phyloP scores from a whole-genome alignment of 2,888 invertebrate species.

The Tigriopus californicus region DNA sequence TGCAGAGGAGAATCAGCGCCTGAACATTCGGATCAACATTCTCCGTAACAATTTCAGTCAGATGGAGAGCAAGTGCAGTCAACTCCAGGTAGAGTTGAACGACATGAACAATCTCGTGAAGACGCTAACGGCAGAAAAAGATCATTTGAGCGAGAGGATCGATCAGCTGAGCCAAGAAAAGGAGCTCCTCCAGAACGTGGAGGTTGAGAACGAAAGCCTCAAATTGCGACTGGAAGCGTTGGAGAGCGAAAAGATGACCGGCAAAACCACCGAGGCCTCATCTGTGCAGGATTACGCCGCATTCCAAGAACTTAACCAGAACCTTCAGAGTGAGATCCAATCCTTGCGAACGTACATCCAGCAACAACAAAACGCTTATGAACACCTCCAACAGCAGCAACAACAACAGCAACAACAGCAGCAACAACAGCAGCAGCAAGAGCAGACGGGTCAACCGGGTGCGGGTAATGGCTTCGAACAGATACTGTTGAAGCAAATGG shows the following conservation, averaged over 20 bases:
- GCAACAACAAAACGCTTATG: background rate
- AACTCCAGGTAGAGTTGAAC: too few relatives aligned
- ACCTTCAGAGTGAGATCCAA: background rate
- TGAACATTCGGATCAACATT: too few relatives aligned
- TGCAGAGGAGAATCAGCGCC: too few relatives aligned
- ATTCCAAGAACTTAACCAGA: background rate
- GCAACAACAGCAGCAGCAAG: background rate
- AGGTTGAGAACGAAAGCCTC: background rate
- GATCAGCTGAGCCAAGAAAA: background rate
- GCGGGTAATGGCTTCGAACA: background rate
- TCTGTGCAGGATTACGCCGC: background rate
- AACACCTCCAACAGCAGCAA: background rate
- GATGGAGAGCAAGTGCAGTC: background rate
- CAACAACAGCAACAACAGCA: background rate
- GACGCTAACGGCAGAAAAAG: too few relatives aligned
- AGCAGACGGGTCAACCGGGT: too few relatives aligned
- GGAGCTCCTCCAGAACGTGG: slow-evolving; percentile 3
- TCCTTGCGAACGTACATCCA: background rate
- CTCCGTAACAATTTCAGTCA: background rate
- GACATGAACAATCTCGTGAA: too few relatives aligned
- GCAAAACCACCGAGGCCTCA: background rate
- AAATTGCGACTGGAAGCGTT: background rate
- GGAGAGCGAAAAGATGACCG: background rate
- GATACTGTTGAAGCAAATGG: background rate
- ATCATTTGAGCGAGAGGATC: background rate